A percentile compares a stretch with the other conserved stretches of the same genome.
Conservation (phyloP, 2,888 invertebrate species). For the Chouioia cunea region DNA sequence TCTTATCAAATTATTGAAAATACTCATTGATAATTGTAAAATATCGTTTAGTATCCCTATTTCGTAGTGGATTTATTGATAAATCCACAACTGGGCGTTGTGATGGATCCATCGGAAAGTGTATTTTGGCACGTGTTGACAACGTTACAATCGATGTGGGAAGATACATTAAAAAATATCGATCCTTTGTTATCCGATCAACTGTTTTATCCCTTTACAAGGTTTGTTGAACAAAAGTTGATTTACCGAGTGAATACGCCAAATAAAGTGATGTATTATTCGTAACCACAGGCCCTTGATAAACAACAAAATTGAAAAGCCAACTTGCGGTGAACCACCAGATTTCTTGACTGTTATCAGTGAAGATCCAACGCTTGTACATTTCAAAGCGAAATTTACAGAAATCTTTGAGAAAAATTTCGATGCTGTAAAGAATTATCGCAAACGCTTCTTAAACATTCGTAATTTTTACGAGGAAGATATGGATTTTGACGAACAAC, state of each 20-base stretch:
- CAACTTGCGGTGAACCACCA: conserved; percentile 82
- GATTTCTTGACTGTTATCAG: conserved; percentile 78
- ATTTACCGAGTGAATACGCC: neutral
- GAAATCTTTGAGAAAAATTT: conserved; percentile 74
- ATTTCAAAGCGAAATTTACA: conserved; percentile 73
- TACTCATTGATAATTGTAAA: neutral
- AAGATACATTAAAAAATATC: conserved; percentile 77
- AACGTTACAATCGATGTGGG: conserved; percentile 76
- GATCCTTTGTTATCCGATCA: conserved; percentile 80
- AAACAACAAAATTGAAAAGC: conserved; percentile 84
- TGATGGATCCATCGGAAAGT: conserved; percentile 75
- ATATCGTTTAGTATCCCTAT: conserved; percentile 73
- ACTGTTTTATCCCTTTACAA: conserved; percentile 79
- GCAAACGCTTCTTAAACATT: conserved; percentile 76
- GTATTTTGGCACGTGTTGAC: conserved; percentile 73
- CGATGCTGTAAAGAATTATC: conserved; percentile 75
- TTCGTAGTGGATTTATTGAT: conserved; percentile 74
- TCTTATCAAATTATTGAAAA: neutral
- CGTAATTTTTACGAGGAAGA: conserved; percentile 80
- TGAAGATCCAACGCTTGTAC: conserved; percentile 74
- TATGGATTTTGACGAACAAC: conserved; percentile 74
- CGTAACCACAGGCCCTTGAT: conserved; percentile 77
- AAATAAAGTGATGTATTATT: neutral
- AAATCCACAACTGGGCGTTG: conserved; percentile 62
- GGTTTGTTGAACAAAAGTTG: conserved; percentile 61